Evolutionary conservation across 2,797 vertebrate genomes (phyloP).

Genomic region (Coracias cyanogaster): DNA sequence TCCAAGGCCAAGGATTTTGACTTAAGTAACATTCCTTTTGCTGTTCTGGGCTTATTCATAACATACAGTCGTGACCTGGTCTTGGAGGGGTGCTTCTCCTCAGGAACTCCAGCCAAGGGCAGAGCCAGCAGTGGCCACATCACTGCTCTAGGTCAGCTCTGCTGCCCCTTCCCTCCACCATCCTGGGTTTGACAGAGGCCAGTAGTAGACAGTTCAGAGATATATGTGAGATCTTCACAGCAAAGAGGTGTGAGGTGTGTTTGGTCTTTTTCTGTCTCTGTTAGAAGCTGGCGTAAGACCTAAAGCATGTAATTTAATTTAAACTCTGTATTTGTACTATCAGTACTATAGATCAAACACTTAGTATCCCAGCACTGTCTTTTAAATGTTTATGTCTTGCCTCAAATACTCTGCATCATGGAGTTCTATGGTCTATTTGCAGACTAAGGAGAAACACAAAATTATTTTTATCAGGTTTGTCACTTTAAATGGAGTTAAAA

Average conservation of each 20-base stretch:
- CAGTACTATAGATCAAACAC: accelerated
- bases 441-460: not conserved
- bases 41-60: not conserved
- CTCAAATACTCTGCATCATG: not conserved
- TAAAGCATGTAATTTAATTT: not conserved
- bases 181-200: not conserved
- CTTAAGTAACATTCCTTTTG: not conserved
- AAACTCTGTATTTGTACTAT: not conserved
- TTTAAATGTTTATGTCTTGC: not conserved
- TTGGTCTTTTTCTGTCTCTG: not conserved
- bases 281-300: not conserved
- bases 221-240: not conserved
- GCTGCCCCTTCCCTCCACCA: not conserved
- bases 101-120: not conserved
- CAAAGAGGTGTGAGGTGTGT: not conserved
- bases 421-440: not conserved
- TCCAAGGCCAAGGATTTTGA: not conserved
- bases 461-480: not conserved
- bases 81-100: not conserved
- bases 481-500: not conserved
- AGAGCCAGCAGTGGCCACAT: accelerated
- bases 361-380: not conserved
- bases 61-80: not conserved
- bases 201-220: not conserved
- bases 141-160: not conserved